Conservation (phyloP, 2,797 vertebrate genomes). For the Xerus rutilus region DNA sequence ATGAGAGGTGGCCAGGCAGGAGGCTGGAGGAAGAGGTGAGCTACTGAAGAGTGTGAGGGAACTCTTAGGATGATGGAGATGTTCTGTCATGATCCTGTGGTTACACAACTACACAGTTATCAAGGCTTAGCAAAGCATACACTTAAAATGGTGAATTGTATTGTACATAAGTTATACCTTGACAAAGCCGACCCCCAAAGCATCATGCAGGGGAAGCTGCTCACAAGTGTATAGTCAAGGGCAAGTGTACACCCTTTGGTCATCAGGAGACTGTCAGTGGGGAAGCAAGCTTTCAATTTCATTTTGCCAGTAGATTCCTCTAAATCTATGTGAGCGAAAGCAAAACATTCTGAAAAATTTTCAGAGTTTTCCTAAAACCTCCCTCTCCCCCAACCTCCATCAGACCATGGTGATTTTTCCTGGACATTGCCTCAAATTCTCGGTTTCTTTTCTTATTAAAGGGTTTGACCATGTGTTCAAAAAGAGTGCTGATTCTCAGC, state of each 20-base stretch:
- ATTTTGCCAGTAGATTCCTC: slow-evolving; percentile 63
- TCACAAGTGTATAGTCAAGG: not conserved
- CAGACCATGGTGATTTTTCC: not conserved
- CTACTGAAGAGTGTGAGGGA: not conserved
- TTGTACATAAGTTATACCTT: rapidly evolving
- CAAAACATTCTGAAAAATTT: slow-evolving; percentile 63
- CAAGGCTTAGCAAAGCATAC: not conserved
- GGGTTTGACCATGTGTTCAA: not conserved
- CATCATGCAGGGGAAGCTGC: not conserved
- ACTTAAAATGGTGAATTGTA: not conserved
- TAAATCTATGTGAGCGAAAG: slow-evolving; percentile 54
- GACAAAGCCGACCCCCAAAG: not conserved
- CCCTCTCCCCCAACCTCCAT: rapidly evolving
- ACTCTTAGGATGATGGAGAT: not conserved
- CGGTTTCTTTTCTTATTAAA: slow-evolving; percentile 1
- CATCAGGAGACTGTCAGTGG: rapidly evolving
- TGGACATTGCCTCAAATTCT: not conserved
- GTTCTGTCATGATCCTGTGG: not conserved
- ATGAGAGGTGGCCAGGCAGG: not conserved
- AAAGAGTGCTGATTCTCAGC: not conserved
- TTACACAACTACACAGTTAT: no score
- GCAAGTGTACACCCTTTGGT: not conserved
- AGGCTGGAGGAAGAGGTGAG: no score
- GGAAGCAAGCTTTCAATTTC: slow-evolving; percentile 57
- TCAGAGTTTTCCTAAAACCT: slow-evolving; percentile 51